Base-by-base conservation (phyloP, 1,140 invertebrate genomes). In the Leptopilina boulardi region DNA sequence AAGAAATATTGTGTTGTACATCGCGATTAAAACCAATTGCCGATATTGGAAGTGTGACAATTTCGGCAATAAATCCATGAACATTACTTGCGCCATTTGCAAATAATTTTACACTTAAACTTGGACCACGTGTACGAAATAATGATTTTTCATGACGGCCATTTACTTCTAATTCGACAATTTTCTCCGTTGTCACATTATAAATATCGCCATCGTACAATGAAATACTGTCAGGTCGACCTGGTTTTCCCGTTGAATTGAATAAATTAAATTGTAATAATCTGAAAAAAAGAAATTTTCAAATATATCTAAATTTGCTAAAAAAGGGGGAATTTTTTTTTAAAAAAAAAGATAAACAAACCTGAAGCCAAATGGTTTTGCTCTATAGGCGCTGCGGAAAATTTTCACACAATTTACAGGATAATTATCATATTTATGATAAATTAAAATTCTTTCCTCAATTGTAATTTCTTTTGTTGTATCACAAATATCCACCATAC, bases 331-430 rank as follows among this genome's bases (percentile, higher is more conserved):
- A n/a, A 47, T 47, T 47, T 44, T 15, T 44, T 15, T 15, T 44
- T 44, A 15, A 44, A 1, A 44, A n/a, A n/a, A 59, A 59, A 11
- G 11, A 59, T 26, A 6, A 1, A 59, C 9, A 23, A 80, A 93
- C 93, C 94, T 93, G 83, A 98, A 97, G 19, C 97, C 97, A 86
- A 98, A 94, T 8, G 96, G 95, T 87, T 98, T 98, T 0, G 96
- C 94, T 84, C 95, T 92, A 77, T 94, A 96, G 51, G 94, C 93
- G 81, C 96, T 97, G 51, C 95, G 95, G 84, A 99, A 99, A 82
- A 99, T 98, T 91, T 99, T 99, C 0, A 99, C 96, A 89, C 99
- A 99, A 88, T 99, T 99, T 0, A 99, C 96, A 0, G 97, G 96
- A 89, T 95, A 94, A 84, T 98, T 98, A 81, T 99, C 97, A 83